Evolutionary conservation across 2,797 vertebrate genomes (phyloP).

Genomic region (Syndactyla subalaris): DNA sequence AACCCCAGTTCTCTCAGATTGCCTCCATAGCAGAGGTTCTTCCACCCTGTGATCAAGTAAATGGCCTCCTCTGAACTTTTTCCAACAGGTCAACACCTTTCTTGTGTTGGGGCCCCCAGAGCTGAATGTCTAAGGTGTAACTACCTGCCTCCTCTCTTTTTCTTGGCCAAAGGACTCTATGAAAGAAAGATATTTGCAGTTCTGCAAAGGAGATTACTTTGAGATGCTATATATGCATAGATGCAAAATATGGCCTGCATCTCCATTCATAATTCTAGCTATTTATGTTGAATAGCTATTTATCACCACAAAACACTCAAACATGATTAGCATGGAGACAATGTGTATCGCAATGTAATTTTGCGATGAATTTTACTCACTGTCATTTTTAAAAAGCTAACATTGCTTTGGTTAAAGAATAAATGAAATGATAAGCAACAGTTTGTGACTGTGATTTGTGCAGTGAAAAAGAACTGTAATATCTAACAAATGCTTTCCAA

Average conservation of each 20-base stretch:
- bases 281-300: not conserved
- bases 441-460: not conserved
- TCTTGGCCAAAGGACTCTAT: not conserved
- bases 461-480: not conserved
- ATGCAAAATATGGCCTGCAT: not conserved
- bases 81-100: not conserved
- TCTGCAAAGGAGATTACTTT: not conserved
- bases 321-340: not conserved
- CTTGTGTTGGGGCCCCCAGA: not conserved
- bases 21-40: not conserved
- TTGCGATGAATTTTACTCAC: not conserved
- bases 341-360: not conserved
- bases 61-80: not conserved
- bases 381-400: not conserved
- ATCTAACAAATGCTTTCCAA: not conserved
- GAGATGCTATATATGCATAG: not conserved
- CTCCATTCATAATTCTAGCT: not conserved
- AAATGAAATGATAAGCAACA: not conserved
- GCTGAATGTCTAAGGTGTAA: not conserved
- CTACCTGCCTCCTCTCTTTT: fast-evolving
- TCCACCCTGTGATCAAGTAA: not conserved
- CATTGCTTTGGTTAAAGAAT: not conserved
- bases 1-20: not conserved
- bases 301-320: not conserved
- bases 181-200: not conserved